A percentile compares a stretch with the other conserved stretches of the same genome.
Evolutionary conservation across 2,797 vertebrate genomes (phyloP).

Genomic region (Sebastes iracundus): DNA sequence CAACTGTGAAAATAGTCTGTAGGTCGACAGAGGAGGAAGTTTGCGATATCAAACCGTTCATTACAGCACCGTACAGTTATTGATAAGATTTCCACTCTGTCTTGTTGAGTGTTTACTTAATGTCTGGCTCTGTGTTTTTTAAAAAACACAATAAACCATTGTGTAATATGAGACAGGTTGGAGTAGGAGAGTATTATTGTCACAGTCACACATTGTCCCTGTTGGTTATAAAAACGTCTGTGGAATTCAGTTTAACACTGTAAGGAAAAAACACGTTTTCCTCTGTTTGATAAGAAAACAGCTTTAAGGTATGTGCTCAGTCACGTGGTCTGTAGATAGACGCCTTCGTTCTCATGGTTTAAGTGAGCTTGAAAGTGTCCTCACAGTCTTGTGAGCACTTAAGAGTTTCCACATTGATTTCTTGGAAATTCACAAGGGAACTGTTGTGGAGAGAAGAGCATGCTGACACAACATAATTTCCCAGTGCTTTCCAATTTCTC

Average conservation of each 20-base stretch:
- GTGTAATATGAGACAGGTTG: neutral
- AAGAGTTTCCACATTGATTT: conserved; percentile 15
- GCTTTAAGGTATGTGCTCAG: neutral
- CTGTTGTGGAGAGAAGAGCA: neutral
- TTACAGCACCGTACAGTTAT: neutral
- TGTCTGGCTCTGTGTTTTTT: neutral
- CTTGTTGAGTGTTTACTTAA: conserved; percentile 11
- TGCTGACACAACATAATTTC: neutral
- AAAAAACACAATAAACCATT: neutral
- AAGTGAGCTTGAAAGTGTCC: conserved; percentile 19
- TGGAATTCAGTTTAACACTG: neutral
- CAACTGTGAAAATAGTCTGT: no score
- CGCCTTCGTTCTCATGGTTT: conserved; percentile 10
- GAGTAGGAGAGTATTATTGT: neutral
- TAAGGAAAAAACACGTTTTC: neutral
- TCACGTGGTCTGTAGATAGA: neutral
- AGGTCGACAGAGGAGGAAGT: neutral
- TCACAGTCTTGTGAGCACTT: conserved; percentile 30
- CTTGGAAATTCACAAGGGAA: neutral
- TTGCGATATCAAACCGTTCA: neutral
- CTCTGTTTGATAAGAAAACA: neutral
- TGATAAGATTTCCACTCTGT: neutral
- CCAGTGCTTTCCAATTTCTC: neutral
- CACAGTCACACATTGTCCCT: conserved; percentile 12
- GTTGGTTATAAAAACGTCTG: neutral